Conservation (phyloP, 1,140 invertebrate genomes). For the Lepidurus arcticus region DNA sequence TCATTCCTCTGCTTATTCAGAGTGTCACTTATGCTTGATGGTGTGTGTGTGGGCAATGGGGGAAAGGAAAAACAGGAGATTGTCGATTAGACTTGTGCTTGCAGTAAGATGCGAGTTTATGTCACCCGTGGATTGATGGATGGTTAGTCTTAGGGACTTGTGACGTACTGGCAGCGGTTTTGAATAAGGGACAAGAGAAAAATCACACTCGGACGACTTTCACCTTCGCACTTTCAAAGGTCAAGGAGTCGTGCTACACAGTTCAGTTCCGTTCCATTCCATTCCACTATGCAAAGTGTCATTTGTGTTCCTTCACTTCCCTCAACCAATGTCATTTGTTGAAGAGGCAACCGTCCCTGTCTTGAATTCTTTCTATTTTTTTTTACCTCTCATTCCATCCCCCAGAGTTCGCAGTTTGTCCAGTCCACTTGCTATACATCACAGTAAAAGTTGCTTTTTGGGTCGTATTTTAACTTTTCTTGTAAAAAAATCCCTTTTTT, state of each 20-base stretch:
- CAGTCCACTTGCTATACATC: no score
- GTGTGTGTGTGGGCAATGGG: background rate
- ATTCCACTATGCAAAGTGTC: background rate
- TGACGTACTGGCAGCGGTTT: background rate
- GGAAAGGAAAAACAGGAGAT: background rate
- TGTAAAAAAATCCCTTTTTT: no score
- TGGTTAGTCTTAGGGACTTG: background rate
- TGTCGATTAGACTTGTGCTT: background rate
- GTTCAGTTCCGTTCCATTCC: background rate
- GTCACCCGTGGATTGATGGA: slow-evolving; percentile 17
- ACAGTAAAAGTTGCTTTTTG: no score
- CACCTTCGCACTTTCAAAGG: background rate
- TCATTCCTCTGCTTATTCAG: background rate
- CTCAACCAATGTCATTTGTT: background rate
- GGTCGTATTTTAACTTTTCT: no score
- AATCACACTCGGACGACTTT: background rate
- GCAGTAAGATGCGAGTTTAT: slow-evolving; percentile 9
- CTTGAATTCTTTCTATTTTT: background rate
- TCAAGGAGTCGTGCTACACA: background rate
- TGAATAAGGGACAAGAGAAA: background rate
- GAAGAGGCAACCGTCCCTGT: background rate
- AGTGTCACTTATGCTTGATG: background rate
- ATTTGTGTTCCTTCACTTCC: background rate
- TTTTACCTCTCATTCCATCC: background rate
- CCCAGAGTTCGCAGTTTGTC: no score